Evolutionary conservation across 37 sponge, comb jelly and placozoan genomes (phyloP).

Genomic region (Halichondria panicea): DNA sequence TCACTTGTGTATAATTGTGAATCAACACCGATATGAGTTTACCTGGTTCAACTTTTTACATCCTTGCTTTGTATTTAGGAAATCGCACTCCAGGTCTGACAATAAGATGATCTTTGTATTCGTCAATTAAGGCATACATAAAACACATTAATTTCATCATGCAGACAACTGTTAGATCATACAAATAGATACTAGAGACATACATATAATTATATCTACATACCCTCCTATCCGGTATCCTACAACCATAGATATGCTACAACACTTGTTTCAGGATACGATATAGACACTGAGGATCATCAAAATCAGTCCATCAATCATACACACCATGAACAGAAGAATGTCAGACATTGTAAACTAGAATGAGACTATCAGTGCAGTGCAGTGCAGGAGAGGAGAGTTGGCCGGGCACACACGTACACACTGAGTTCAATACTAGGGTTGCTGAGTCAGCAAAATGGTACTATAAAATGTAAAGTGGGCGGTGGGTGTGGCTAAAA

Average conservation of each 20-base stretch:
- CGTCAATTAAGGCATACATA: too few relatives aligned
- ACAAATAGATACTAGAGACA: neutral
- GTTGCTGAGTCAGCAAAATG: too few relatives aligned
- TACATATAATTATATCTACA: neutral
- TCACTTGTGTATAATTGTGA: neutral
- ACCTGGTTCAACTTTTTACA: slow-evolving; percentile 82
- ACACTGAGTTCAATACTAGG: too few relatives aligned
- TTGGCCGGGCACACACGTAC: too few relatives aligned
- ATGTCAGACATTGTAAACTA: slow-evolving; percentile 57
- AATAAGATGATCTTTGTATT: slow-evolving; percentile 83
- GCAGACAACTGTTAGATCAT: neutral
- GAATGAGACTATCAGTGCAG: too few relatives aligned
- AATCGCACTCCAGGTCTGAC: slow-evolving; percentile 92
- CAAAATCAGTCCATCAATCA: slow-evolving; percentile 42
- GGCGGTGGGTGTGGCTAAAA: too few relatives aligned
- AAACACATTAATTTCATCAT: neutral
- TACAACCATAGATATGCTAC: neutral
- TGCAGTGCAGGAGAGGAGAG: too few relatives aligned
- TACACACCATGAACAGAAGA: slow-evolving; percentile 52
- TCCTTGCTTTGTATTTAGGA: slow-evolving; percentile 78
- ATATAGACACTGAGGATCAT: slow-evolving; percentile 59
- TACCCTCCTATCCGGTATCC: neutral
- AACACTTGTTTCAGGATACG: slow-evolving; percentile 64
- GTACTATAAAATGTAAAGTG: too few relatives aligned
- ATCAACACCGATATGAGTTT: neutral